These are phyloP conservation scores for Gadus chalcogrammus DNA, from an alignment of 2,113 vertebrate genomes.

Conservation along the genomic window DNA sequence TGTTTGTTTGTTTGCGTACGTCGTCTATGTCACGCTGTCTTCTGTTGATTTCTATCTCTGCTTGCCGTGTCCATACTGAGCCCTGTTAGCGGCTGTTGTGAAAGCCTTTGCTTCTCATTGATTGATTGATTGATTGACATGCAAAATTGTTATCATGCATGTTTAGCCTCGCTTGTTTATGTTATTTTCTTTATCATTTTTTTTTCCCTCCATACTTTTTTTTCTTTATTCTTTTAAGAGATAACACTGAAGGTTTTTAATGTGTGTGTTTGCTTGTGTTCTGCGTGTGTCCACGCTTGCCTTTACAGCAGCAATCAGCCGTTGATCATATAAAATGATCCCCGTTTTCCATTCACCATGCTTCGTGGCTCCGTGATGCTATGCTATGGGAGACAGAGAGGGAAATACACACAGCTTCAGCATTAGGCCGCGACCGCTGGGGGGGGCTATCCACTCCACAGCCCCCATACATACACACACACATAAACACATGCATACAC, in stretches of 20 bases:
- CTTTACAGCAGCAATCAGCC: conserved; percentile 32
- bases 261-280: conserved; percentile 50
- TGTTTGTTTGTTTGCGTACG: conserved; percentile 25
- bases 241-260: conserved; percentile 67
- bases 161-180: conserved; percentile 52
- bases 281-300: conserved; percentile 36
- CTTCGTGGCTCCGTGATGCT: background rate
- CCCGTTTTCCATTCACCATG: background rate
- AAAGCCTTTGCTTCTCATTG: conserved; percentile 44
- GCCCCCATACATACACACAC: conserved; percentile 45
- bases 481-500: conserved; percentile 23
- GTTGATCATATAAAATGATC: conserved; percentile 15
- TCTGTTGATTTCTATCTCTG: conserved; percentile 23
- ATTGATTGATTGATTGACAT: conserved; percentile 49
- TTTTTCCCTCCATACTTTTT: conserved; percentile 10
- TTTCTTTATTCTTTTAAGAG: conserved; percentile 36
- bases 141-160: conserved; percentile 62
- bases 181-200: background rate
- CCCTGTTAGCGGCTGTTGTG: conserved; percentile 24
- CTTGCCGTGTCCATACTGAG: conserved; percentile 45
- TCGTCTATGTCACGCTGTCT: conserved; percentile 22
- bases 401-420: conserved; percentile 46
- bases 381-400: conserved; percentile 5
- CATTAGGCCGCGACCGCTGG: conserved; percentile 50
- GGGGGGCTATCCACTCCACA: background rate